phyloP scores from a whole-genome alignment of 2,888 invertebrate species.

The Cerceris ruficornis region DNA sequence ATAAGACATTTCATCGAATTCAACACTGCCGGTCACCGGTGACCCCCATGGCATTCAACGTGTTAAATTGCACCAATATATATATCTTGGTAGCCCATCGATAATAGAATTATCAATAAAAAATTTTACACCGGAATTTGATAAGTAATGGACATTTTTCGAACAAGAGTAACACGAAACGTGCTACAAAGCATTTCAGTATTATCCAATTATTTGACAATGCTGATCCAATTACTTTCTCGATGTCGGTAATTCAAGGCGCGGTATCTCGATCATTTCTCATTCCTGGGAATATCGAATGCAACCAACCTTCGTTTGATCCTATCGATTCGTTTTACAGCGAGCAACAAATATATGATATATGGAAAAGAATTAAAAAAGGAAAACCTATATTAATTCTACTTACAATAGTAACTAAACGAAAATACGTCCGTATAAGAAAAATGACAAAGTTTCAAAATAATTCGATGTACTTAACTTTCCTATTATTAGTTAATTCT shows the following conservation, averaged over 20 bases:
- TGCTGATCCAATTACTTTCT: slow-evolving; percentile 34
- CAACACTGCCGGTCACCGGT: too few species aligned
- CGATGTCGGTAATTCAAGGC: slow-evolving; percentile 25
- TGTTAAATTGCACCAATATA: too few species aligned
- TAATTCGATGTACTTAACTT: too few species aligned
- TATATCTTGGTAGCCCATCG: too few species aligned
- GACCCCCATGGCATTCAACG: too few species aligned
- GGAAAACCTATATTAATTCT: neutral
- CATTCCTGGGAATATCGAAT: slow-evolving; percentile 37
- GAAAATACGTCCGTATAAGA: neutral
- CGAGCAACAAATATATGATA: slow-evolving; percentile 3
- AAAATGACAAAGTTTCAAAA: too few species aligned
- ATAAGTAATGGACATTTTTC: neutral
- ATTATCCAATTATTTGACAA: slow-evolving; percentile 38
- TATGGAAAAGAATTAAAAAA: neutral
- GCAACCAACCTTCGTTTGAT: slow-evolving; percentile 8
- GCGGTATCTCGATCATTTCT: slow-evolving; percentile 39
- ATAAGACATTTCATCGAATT: too few species aligned
- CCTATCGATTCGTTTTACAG: slow-evolving; percentile 22
- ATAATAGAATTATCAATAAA: too few species aligned
- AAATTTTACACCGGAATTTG: too few species aligned
- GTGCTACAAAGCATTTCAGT: slow-evolving; percentile 12
- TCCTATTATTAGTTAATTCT: too few species aligned
- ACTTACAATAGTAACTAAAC: neutral
- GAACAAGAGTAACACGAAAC: slow-evolving; percentile 11